Base-by-base conservation (phyloP, 2,888 invertebrate species). In the Itoplectis maculator region DNA sequence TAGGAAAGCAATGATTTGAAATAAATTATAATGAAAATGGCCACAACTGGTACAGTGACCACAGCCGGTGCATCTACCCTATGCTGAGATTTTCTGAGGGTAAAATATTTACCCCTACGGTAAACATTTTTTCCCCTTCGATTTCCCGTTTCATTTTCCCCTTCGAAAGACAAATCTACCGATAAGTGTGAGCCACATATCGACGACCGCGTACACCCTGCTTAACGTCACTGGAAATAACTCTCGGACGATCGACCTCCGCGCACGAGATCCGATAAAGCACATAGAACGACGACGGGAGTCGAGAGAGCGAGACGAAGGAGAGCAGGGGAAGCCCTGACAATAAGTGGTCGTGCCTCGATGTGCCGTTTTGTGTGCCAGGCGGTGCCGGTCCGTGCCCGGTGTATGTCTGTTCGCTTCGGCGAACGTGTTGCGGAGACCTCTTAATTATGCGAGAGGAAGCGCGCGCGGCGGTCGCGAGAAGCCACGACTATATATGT, bases 391-490 rank as follows among this genome's bases (percentile, higher is more conserved):
- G 69, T 78, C 47, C 73, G 77, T 65, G 69, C 56, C 20, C 15
- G n/a, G n/a, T n/a, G 45, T 69, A 72, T 72, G 59, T 72, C 63
- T 63, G 72, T 72, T 73, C 59, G 65, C 51, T 35, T 70, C 59
- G 40, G 68, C 49, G 63, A 76, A 76, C 72, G 79, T 76, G 79
- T 79, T 76, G 79, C 63, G 77, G 79, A 83, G 82, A 80, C 82
- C 82, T 83, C 82, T 83, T 83, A 83, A 83, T 83, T 83, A 83
- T 83, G 77, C 82, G 76, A 83, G 79, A 83, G 61, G 61, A 61
- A 37, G 61, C n/a, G 9, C 61, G 37, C 15, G 77, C 66, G 59
- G 77, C 66, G 59, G 79, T 79, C 59, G 11, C n/a, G n/a, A n/a
- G n/a, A n/a, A 77, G 74, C 69, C 56, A 69, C 68, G 23, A 42